Conservation (phyloP, 2,888 invertebrate species). For the Diogma glabrata region DNA sequence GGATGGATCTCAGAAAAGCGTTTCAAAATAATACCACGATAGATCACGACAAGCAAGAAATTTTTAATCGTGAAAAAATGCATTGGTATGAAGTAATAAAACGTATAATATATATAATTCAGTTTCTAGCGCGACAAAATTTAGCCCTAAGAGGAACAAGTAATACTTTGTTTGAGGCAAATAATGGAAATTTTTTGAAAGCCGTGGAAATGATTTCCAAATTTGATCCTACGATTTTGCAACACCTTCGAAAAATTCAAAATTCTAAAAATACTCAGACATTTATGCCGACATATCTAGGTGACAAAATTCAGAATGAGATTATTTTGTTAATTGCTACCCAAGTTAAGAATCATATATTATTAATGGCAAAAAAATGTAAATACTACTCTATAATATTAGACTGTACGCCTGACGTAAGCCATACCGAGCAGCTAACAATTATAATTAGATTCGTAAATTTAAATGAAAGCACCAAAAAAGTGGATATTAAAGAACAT, state of each 20-base stretch:
- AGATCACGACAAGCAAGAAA: neutral
- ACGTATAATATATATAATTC: conserved; percentile 2
- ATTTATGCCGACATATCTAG: neutral
- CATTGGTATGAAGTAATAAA: conserved; percentile 1
- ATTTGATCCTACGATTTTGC: neutral
- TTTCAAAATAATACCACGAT: neutral
- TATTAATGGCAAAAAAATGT: too few species aligned
- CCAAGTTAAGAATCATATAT: too few species aligned
- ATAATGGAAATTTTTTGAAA: neutral
- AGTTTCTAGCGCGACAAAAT: neutral
- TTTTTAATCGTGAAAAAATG: too few species aligned
- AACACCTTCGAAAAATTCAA: neutral
- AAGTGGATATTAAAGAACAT: neutral
- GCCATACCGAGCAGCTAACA: neutral
- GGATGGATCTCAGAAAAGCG: neutral
- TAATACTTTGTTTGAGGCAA: neutral
- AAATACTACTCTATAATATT: too few species aligned
- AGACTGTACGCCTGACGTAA: neutral
- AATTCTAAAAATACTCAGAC: neutral
- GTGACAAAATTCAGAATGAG: neutral
- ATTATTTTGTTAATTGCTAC: neutral
- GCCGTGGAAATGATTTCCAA: neutral
- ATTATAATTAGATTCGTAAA: neutral
- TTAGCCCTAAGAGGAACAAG: neutral
- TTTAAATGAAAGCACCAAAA: too few species aligned